Evolutionary conservation across 2,113 vertebrate genomes (phyloP).

Genomic region (Rhinoptilus africanus): DNA sequence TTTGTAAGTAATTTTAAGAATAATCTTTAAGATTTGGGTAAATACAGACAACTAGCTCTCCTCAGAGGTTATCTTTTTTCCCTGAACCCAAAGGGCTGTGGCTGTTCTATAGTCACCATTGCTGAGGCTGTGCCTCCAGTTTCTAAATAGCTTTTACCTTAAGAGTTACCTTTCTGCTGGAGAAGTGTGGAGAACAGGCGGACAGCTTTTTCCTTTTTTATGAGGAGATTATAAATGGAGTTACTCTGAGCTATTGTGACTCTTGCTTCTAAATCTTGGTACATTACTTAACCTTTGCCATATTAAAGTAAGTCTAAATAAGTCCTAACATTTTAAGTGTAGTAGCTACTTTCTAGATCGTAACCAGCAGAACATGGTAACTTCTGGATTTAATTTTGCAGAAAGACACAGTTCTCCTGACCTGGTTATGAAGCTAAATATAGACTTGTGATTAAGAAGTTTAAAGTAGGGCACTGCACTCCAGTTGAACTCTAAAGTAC

Average conservation of each 20-base stretch:
- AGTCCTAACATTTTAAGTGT: background rate
- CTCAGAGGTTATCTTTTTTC: background rate
- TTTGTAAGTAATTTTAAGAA: background rate
- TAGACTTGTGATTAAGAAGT: background rate
- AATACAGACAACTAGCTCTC: background rate
- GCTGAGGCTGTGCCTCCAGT: background rate
- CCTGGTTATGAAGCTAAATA: background rate
- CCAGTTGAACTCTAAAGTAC: accelerated
- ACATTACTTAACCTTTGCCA: background rate
- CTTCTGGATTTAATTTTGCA: background rate
- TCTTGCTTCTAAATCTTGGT: background rate
- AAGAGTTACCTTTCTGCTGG: background rate
- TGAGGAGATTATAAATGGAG: background rate
- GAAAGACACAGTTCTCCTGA: background rate
- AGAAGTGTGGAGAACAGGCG: background rate
- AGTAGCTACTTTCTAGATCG: background rate
- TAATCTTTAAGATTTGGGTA: background rate
- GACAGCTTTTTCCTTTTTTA: background rate
- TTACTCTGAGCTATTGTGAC: background rate
- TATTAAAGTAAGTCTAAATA: background rate
- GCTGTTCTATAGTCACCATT: accelerated
- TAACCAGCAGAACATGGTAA: background rate
- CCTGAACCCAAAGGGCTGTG: background rate
- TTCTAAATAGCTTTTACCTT: background rate
- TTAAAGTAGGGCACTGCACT: background rate